Conservation (phyloP, 1,140 invertebrate genomes). For the Psix sp. region DNA sequence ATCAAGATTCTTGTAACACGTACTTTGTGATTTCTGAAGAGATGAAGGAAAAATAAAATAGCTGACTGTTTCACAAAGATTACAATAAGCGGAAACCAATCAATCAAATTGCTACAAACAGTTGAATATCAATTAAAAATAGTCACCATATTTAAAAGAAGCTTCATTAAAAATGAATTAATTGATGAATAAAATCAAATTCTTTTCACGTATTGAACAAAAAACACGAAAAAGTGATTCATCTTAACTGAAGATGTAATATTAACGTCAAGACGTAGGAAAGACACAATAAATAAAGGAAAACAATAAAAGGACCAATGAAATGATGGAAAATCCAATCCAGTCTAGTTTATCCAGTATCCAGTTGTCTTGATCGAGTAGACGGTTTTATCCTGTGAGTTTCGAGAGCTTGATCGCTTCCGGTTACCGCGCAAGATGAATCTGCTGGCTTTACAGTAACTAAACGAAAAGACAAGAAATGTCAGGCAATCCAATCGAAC, state of each 20-base stretch:
- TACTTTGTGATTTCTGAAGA: no score
- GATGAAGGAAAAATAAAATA: no score
- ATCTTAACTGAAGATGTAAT: slow-evolving; percentile 32
- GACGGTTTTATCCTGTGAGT: slow-evolving; percentile 56
- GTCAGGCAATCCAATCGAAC: slow-evolving; percentile 58
- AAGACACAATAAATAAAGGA: slow-evolving; percentile 49
- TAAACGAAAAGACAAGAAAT: slow-evolving; percentile 51
- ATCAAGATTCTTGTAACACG: no score
- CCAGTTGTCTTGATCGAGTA: slow-evolving; percentile 60
- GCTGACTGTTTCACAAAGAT: no score
- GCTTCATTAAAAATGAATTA: no score
- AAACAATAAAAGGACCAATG: slow-evolving; percentile 43
- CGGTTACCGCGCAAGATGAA: slow-evolving; percentile 58
- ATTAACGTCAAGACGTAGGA: slow-evolving; percentile 27
- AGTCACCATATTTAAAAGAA: no score
- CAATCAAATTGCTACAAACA: no score
- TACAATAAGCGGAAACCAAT: no score
- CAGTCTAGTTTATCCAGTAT: slow-evolving; percentile 59
- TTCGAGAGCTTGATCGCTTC: slow-evolving; percentile 59
- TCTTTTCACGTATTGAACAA: no score
- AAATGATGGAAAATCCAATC: slow-evolving; percentile 60
- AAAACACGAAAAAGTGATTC: slow-evolving; percentile 31
- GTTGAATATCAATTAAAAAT: no score
- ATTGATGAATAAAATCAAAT: no score
- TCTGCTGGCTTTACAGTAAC: slow-evolving; percentile 55